Evolutionary conservation across 2,113 vertebrate genomes (phyloP), one percentile per base, ranked within the genome.

Genomic region (Piaya cayana): DNA sequence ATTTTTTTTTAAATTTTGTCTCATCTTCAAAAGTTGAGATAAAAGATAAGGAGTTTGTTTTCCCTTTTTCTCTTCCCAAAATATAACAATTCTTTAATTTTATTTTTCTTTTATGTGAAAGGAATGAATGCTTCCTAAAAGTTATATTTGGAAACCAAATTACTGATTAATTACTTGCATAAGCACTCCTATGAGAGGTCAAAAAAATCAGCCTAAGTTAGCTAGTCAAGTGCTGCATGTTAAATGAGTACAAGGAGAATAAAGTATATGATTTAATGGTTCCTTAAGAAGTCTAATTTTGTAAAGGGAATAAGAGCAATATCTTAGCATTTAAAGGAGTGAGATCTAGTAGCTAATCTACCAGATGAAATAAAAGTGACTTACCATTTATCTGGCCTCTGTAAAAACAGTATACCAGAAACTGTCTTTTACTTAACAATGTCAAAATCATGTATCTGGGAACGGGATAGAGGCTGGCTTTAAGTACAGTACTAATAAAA

Each of bases 61-160:
- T 80, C 15, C 16, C 2, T 36, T 78, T 72, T 67, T 27, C 9
- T 72, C 4, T 56, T 53, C 9, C 15, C 45, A 30, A 70, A 74
- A 62, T 2, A 42, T 3, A 26, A 3, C 1, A 0, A 1, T 4
- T 68, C 49, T 36, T 53, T 39, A 30, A 29, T 55, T 55, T 59
- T n/a, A 5, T 69, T 78, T 81, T 52, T n/a, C 8, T 43, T 77
- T 42, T 14, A 67, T 91, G 10, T 68, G 43, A 83, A 92, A 34
- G 8, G 9, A 36, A 4, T 37, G 15, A 82, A 62, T 72, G 1
- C 23, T 64, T 84, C 45, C 15, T 49, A 58, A 49, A 72, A 68
- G 7, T 5, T 20, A 42, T 5, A 76, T 87, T 53, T 90, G 36
- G 15, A 77, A 90, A 75, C 9, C 8, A 67, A 76, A 39, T 68